A percentile compares a stretch with the other conserved stretches of the same genome.
Conservation (phyloP, 2,888 invertebrate species). For the Rhamphomyia laevipes region DNA sequence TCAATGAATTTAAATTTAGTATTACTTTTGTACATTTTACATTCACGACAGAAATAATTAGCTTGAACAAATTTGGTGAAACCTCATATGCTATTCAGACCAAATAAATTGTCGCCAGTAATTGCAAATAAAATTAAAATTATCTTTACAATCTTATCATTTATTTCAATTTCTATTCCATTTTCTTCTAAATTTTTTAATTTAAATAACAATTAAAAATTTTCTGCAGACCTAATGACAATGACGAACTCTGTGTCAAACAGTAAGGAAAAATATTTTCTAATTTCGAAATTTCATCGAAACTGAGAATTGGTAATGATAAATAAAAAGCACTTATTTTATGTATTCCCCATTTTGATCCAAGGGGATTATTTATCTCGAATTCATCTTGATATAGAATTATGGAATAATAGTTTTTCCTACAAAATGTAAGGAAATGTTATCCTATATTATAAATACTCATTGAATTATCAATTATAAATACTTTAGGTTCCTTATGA, state of each 20-base stretch:
- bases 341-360: no score
- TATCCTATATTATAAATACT: not conserved
- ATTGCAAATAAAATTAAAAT: not conserved
- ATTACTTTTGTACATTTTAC: not conserved
- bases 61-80: not conserved
- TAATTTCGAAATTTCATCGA: not conserved
- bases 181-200: not conserved
- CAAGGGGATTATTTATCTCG: conserved; percentile 8
- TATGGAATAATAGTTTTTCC: conserved; percentile 7
- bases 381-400: conserved; percentile 9
- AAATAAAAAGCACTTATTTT: not conserved
- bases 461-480: no score
- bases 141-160: not conserved
- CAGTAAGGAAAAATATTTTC: conserved; percentile 1
- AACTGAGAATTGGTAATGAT: no score
- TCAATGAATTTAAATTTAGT: not conserved
- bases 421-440: no score
- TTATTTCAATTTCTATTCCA: not conserved
- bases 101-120: not conserved
- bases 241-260: not conserved
- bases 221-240: not conserved
- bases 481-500: no score
- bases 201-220: not conserved
- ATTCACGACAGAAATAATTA: not conserved
- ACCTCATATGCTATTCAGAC: not conserved